Conservation (phyloP, 53 echinoderm and acorn worm species). For the Paracentrotus lividus region DNA sequence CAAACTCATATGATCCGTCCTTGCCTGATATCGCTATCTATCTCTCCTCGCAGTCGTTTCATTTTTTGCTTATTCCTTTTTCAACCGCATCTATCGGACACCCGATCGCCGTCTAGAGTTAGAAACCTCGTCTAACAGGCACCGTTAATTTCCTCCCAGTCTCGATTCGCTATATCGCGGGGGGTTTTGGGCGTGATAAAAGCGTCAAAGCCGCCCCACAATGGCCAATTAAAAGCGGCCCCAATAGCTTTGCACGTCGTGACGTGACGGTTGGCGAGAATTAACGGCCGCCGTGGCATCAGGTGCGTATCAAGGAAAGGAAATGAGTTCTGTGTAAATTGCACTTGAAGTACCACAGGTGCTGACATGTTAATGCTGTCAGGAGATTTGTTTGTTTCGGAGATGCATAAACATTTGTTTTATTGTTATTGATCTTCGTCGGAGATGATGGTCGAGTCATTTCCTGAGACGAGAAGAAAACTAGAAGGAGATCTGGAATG, state of each 20-base stretch:
- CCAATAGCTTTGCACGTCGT: slow-evolving; percentile 27
- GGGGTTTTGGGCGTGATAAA: slow-evolving; percentile 34
- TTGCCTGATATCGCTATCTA: not conserved
- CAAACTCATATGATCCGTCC: not conserved
- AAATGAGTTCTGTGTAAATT: slow-evolving; percentile 52
- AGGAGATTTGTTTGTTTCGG: slow-evolving; percentile 8
- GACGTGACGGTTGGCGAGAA: not conserved
- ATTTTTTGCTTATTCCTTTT: not conserved
- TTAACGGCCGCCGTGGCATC: slow-evolving; percentile 38
- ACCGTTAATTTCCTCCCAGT: slow-evolving; percentile 52
- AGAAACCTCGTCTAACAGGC: not conserved
- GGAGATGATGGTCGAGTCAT: not conserved
- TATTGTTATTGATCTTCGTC: not conserved
- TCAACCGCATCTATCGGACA: slow-evolving; percentile 9
- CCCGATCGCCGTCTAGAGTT: not conserved
- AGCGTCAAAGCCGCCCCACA: not conserved
- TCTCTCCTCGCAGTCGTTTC: not conserved
- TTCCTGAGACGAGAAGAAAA: not conserved
- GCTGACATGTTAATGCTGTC: not conserved
- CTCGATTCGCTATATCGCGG: not conserved
- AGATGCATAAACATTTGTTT: not conserved
- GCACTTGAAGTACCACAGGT: slow-evolving; percentile 41
- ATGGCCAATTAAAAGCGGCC: slow-evolving; percentile 50
- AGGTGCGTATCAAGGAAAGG: not conserved
- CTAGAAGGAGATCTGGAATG: not conserved